Evolutionary conservation across 2,113 vertebrate species (phyloP).

Genomic region (Hyaena hyaena): DNA sequence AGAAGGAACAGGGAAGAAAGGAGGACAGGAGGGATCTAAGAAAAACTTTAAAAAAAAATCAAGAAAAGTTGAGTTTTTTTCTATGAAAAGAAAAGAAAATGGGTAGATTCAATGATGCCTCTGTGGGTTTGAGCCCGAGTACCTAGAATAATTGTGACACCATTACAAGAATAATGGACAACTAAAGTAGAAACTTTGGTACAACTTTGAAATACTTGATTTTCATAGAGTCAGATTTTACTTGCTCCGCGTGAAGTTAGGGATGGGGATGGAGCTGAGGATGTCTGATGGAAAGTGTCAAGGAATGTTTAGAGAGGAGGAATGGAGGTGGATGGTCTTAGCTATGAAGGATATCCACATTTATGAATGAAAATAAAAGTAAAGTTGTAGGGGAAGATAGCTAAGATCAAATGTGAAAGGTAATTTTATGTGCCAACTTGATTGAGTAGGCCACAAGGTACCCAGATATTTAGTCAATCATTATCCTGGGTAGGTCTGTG

Average conservation of each 20-base stretch:
- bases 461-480: neutral
- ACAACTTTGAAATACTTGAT: neutral
- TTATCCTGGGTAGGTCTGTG: neutral
- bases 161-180: neutral
- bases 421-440: neutral
- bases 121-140: neutral
- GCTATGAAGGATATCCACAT: neutral
- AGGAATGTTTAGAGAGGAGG: neutral
- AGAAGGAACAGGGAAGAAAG: neutral
- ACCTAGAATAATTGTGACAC: neutral
- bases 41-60: neutral
- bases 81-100: neutral
- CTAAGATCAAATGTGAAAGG: neutral
- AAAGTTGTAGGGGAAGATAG: neutral
- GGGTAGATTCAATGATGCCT: neutral
- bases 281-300: neutral
- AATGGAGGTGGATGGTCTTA: neutral
- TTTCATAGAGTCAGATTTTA: neutral
- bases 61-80: neutral
- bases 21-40: neutral
- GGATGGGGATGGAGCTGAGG: neutral
- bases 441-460: neutral
- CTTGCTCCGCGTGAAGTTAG: neutral
- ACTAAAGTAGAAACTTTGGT: neutral
- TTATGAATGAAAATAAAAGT: slow-evolving; percentile 1